Evolutionary conservation across 2,797 vertebrate genomes (phyloP), one percentile per base, ranked within the genome.

Genomic region (Peromyscus aztecus): DNA sequence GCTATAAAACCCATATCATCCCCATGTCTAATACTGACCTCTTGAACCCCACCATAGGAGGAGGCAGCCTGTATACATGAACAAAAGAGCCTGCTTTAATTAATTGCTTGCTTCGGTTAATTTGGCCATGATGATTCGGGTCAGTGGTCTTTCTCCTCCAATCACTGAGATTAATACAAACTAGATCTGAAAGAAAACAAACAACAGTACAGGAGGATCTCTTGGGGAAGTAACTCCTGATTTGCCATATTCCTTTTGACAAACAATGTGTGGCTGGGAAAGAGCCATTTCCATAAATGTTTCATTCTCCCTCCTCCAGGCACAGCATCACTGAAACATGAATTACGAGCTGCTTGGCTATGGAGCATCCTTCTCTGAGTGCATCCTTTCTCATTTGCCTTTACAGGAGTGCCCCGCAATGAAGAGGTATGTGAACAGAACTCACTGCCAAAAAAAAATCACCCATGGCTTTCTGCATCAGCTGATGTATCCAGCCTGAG

Each of bases 211-310:
- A 21, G 34, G 55, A 21, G 34, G 55, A 24, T 95, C 73, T 88
- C 94, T 57, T n/a, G 21, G 61, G 49, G 43, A 96, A 63, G 73
- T 6, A 55, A 90, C 40, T 85, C 59, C 73, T 92, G 69, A 49
- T 78, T 87, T 71, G 29, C 59, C 57, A 89, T 83, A 57, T 57
- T 95, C 59, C 84, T 43, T 95, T 91, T 95, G 86, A 96, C 84
- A 96, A 89, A 85, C 57, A 77, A 86, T 61, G 4, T 81, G 80
- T 16, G 5, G 23, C 94, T 88, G 55, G 57, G 80, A 93, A 95
- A 97, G 31, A 88, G 75, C 71, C 86, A 90, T 95, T 93, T 93
- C 86, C 94, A 97, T 96, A 92, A 96, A 96, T 97, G 92, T 97
- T 96, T 96, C 94, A 95, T 97, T 92, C 89, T 91, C 91, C 46